Percentiles rank a stretch among this genome's conserved stretches.
Evolutionary conservation across 2,888 invertebrate genomes (phyloP).

Genomic region (Drosophila limbata): DNA sequence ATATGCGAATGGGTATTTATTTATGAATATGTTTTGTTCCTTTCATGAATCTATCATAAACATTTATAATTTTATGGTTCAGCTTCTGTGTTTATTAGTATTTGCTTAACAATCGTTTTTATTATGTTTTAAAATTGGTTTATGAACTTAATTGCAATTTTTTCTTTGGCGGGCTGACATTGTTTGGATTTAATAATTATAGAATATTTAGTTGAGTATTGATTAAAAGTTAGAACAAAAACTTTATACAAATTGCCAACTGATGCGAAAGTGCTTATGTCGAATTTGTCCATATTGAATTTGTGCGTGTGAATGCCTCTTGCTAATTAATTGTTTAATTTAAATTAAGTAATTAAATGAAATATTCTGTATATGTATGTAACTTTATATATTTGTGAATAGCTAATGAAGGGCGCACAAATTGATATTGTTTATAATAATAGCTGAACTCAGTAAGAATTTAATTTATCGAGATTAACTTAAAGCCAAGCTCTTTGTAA

Average conservation of each 20-base stretch:
- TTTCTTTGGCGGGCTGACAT: constrained; percentile 73
- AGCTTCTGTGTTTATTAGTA: constrained; percentile 4
- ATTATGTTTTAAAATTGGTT: constrained; percentile 29
- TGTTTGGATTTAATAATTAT: constrained; percentile 47
- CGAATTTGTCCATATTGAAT: constrained; percentile 20
- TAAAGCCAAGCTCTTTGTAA: not conserved
- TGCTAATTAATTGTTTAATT: constrained; percentile 63
- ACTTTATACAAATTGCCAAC: constrained; percentile 31
- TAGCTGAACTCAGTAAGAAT: constrained; percentile 4
- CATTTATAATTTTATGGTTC: constrained; percentile 37
- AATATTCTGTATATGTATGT: constrained; percentile 17
- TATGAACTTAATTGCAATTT: constrained; percentile 53
- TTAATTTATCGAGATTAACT: not conserved
- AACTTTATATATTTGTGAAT: constrained; percentile 22
- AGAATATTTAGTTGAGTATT: constrained; percentile 41
- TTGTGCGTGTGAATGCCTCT: constrained; percentile 23
- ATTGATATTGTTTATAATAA: constrained; percentile 5
- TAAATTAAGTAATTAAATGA: constrained; percentile 60
- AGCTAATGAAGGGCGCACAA: constrained; percentile 19
- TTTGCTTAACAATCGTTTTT: constrained; percentile 29
- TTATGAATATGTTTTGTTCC: constrained; percentile 43
- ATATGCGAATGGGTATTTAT: constrained; percentile 16
- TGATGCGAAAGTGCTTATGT: constrained; percentile 34
- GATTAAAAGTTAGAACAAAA: constrained; percentile 22
- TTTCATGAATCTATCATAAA: constrained; percentile 33